These are phyloP conservation scores for Margarornis squamiger DNA, from an alignment of 2,797 vertebrate species.

Conservation along the genomic window DNA sequence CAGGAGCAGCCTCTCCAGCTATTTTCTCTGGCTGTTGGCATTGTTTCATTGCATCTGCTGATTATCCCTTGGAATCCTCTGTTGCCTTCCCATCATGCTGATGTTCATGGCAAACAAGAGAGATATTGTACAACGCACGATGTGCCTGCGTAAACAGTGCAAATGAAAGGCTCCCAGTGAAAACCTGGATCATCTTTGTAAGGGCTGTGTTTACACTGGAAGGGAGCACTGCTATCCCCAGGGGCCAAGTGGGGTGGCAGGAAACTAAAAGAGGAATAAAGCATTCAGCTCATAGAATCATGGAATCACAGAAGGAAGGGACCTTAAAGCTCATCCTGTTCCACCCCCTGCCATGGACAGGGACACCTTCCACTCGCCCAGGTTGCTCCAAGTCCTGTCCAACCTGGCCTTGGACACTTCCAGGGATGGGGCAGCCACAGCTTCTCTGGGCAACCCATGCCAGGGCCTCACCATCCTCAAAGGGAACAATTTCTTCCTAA, in stretches of 20 bases:
- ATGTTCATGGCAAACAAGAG: not conserved
- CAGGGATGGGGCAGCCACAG: not conserved
- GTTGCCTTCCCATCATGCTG: not conserved
- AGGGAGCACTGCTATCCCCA: not conserved
- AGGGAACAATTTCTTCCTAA: not conserved
- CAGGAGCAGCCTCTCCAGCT: not conserved
- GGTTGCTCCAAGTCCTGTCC: not conserved
- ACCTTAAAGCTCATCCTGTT: not conserved
- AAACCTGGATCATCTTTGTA: not conserved
- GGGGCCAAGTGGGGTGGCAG: not conserved
- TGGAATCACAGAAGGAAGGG: not conserved
- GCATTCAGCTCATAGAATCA: not conserved
- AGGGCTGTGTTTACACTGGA: not conserved
- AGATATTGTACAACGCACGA: not conserved
- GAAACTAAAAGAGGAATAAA: not conserved
- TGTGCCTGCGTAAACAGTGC: not conserved
- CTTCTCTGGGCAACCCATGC: not conserved
- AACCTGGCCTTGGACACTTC: accelerated
- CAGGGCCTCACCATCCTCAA: not conserved
- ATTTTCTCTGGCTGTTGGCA: not conserved
- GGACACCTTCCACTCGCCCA: not conserved
- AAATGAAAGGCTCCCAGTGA: not conserved
- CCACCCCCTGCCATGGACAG: not conserved
- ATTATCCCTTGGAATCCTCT: not conserved
- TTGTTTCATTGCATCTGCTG: not conserved